A percentile compares a stretch with the other conserved stretches of the same genome.
phyloP scores from a whole-genome alignment of 2,888 invertebrate genomes.

The Frankliniella intonsa region DNA sequence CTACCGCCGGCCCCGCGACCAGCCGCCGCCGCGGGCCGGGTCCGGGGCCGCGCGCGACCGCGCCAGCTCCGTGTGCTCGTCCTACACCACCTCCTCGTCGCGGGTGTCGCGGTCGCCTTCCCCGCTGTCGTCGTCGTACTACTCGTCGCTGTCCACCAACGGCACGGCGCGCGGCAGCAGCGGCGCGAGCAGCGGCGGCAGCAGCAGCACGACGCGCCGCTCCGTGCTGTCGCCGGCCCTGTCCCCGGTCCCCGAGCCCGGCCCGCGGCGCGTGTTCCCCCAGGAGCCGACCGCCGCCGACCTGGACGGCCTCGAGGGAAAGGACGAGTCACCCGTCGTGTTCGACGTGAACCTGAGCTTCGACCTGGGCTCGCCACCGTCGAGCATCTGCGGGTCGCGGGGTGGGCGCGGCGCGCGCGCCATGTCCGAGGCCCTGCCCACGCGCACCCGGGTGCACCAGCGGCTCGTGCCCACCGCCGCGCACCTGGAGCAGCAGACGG shows the following conservation, averaged over 20 bases:
- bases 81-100: conserved; percentile 44
- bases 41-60: conserved; percentile 39
- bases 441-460: conserved; percentile 53
- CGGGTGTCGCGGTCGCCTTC: conserved; percentile 41
- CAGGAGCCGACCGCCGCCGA: conserved; percentile 39
- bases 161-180: background rate
- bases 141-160: background rate
- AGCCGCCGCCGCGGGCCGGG: conserved; percentile 41
- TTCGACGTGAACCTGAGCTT: conserved; percentile 79
- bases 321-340: conserved; percentile 72
- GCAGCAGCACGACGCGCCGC: conserved; percentile 42
- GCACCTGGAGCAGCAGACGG: conserved; percentile 68
- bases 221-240: conserved; percentile 9
- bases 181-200: conserved; percentile 42
- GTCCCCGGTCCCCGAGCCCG: conserved; percentile 38
- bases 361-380: conserved; percentile 55
- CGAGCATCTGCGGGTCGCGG: background rate
- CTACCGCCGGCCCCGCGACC: conserved; percentile 24
- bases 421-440: background rate
- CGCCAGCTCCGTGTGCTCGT: conserved; percentile 5
- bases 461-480: conserved; percentile 68
- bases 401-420: background rate
- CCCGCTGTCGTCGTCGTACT: conserved; percentile 19
- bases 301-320: conserved; percentile 53
- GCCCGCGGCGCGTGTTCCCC: conserved; percentile 44